phyloP scores from a whole-genome alignment of 2,888 invertebrate genomes.

The Orthonevra nobilis region DNA sequence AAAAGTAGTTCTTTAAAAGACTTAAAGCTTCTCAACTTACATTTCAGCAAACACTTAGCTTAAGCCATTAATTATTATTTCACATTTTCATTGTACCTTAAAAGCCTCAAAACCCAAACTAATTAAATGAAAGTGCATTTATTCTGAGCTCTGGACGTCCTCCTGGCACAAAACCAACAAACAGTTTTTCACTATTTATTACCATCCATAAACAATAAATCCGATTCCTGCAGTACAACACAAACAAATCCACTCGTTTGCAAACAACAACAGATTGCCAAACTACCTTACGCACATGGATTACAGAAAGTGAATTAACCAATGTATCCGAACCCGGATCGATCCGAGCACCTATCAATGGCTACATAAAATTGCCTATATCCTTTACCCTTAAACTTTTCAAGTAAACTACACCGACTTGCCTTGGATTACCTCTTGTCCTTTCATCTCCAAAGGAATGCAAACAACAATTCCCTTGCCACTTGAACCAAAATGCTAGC shows the following conservation, averaged over 20 bases:
- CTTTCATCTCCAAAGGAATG: slow-evolving; percentile 25
- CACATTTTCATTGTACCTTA: too few species aligned
- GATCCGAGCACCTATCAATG: slow-evolving; percentile 54
- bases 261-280: neutral
- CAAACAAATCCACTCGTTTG: neutral
- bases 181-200: slow-evolving; percentile 35
- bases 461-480: slow-evolving; percentile 7
- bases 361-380: slow-evolving; percentile 61
- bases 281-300: slow-evolving; percentile 29
- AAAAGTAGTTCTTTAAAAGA: too few species aligned
- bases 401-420: slow-evolving; percentile 16
- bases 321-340: slow-evolving; percentile 17
- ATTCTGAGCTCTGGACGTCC: too few species aligned
- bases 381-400: slow-evolving; percentile 48
- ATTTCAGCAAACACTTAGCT: too few species aligned
- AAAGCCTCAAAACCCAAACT: too few species aligned
- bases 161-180: neutral
- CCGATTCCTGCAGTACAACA: slow-evolving; percentile 2
- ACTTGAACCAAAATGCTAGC: slow-evolving; percentile 40
- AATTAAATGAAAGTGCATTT: too few species aligned
- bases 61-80: too few species aligned
- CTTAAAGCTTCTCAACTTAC: too few species aligned
- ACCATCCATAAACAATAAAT: slow-evolving; percentile 31
- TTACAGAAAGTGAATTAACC: slow-evolving; percentile 35
- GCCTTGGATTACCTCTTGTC: neutral